These are phyloP conservation scores for Penelope pileata DNA, from an alignment of 2,113 vertebrate species.

Conservation along the genomic window DNA sequence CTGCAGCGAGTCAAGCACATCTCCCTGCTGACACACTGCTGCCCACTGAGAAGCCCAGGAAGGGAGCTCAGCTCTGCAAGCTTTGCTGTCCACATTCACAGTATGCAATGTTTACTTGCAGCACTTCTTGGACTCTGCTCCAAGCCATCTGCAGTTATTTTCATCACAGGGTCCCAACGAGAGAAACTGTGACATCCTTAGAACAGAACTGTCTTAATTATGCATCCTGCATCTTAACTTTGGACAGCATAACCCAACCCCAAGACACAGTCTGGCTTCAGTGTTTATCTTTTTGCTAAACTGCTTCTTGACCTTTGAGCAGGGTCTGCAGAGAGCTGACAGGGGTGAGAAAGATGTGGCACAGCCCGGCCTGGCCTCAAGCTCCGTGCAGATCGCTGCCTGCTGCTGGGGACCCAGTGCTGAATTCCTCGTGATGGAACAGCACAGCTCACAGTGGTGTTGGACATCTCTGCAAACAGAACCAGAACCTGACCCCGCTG, in stretches of 20 bases:
- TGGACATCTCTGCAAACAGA: background rate
- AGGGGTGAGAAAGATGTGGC: accelerated
- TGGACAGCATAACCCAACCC: background rate
- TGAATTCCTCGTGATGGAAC: accelerated
- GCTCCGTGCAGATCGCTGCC: background rate
- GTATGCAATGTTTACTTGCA: background rate
- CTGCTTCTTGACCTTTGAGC: constrained; percentile 37
- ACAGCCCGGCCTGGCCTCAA: background rate
- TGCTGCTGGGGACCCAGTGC: background rate
- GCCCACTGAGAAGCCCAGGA: background rate
- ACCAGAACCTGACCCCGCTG: background rate
- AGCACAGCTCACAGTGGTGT: accelerated
- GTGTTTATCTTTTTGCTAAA: background rate
- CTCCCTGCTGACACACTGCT: background rate
- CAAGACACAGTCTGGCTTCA: background rate
- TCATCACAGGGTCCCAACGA: constrained; percentile 10
- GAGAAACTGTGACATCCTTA: constrained; percentile 7
- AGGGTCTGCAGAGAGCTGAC: background rate
- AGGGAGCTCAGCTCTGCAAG: background rate
- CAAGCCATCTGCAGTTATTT: constrained; percentile 2
- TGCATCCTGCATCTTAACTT: background rate
- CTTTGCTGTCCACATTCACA: background rate
- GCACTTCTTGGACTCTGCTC: background rate
- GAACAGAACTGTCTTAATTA: constrained; percentile 28
- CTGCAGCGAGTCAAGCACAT: background rate